phyloP scores from a whole-genome alignment of 2,888 invertebrate species.

The Eubasilissa splendida region DNA sequence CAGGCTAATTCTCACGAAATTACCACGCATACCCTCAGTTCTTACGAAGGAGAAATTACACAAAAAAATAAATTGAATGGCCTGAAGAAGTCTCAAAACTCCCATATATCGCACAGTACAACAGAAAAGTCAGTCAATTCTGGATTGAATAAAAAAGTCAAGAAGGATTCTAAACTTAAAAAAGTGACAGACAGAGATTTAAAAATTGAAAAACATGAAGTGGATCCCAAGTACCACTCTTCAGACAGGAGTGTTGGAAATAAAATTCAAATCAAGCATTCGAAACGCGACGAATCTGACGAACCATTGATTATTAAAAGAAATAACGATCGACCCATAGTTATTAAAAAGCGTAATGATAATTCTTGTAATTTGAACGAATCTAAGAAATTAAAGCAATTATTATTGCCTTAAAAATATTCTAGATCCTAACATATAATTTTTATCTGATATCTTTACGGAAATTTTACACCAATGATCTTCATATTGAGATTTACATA shows the following conservation, averaged over 20 bases:
- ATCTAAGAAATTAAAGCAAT: slow-evolving; percentile 67
- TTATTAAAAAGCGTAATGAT: slow-evolving; percentile 55
- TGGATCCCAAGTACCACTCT: slow-evolving; percentile 21
- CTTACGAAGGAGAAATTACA: slow-evolving; percentile 56
- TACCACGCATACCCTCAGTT: slow-evolving; percentile 65
- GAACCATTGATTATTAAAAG: slow-evolving; percentile 56
- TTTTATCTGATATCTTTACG: not conserved
- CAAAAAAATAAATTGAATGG: slow-evolving; percentile 49
- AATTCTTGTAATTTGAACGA: slow-evolving; percentile 62
- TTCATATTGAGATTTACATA: slow-evolving; percentile 7
- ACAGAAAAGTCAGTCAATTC: slow-evolving; percentile 39
- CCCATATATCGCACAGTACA: slow-evolving; percentile 38
- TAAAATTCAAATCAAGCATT: slow-evolving; percentile 1
- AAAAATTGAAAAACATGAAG: slow-evolving; percentile 49
- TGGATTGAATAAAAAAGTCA: slow-evolving; percentile 53
- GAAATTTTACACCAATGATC: not conserved
- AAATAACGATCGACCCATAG: slow-evolving; percentile 46
- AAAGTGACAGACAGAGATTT: slow-evolving; percentile 53
- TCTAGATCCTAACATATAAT: not conserved
- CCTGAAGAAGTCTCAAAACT: slow-evolving; percentile 52
- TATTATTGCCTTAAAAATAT: slow-evolving; percentile 63
- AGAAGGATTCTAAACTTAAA: slow-evolving; percentile 61
- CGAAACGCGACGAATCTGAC: slow-evolving; percentile 59
- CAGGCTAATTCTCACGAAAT: slow-evolving; percentile 74
- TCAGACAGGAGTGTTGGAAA: slow-evolving; percentile 5